Evolutionary conservation across 2,888 invertebrate species (phyloP).

Genomic region (Emmelina monodactyla): DNA sequence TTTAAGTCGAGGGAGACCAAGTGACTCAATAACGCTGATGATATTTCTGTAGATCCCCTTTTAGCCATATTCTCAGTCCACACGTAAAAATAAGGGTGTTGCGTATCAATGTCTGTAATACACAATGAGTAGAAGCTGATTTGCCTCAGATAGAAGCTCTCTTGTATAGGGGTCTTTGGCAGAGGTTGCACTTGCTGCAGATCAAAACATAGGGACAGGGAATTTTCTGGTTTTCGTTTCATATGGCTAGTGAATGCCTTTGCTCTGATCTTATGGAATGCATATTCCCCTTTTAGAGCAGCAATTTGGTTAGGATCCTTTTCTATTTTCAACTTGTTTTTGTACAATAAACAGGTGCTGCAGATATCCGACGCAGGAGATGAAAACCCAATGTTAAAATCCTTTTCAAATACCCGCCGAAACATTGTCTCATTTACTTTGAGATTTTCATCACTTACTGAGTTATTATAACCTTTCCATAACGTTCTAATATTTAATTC

Average conservation of each 20-base stretch:
- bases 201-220: slow-evolving; percentile 8
- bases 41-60: slow-evolving; percentile 9
- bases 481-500: slow-evolving; percentile 6
- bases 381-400: slow-evolving; percentile 13
- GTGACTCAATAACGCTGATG: slow-evolving; percentile 7
- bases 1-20: slow-evolving; percentile 4
- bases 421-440: slow-evolving; percentile 11
- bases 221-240: slow-evolving; percentile 10
- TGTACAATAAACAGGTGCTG: slow-evolving; percentile 5
- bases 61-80: slow-evolving; percentile 8
- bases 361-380: slow-evolving; percentile 10
- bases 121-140: slow-evolving; percentile 7
- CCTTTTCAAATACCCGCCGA: slow-evolving; percentile 10
- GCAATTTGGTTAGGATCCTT: slow-evolving; percentile 8
- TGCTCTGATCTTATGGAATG: slow-evolving; percentile 9
- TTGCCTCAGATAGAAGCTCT: slow-evolving; percentile 12
- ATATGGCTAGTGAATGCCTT: slow-evolving; percentile 9
- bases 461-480: slow-evolving; percentile 8
- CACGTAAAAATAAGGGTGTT: slow-evolving; percentile 3
- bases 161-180: slow-evolving; percentile 15
- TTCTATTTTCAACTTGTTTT: slow-evolving; percentile 11
- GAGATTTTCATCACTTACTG: slow-evolving; percentile 10
- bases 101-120: slow-evolving; percentile 8
- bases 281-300: slow-evolving; percentile 7
- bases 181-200: slow-evolving; percentile 15